A percentile compares a stretch with the other conserved stretches of the same genome.
Evolutionary conservation across 2,113 vertebrate species (phyloP).

Genomic region (Halichoerus grypus): DNA sequence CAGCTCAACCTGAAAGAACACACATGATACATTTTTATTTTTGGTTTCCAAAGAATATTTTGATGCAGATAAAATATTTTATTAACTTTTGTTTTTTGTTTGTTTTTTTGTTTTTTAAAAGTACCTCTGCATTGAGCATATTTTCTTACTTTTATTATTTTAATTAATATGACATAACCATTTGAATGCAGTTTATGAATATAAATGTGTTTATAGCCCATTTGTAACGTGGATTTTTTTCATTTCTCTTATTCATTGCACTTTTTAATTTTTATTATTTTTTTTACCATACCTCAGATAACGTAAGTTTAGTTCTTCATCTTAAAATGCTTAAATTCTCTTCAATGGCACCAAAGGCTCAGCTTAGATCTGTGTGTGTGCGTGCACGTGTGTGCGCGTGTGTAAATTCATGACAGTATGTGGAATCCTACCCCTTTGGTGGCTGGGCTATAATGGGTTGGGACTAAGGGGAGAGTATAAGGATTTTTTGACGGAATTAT

Average conservation of each 20-base stretch:
- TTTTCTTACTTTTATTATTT: constrained; percentile 83
- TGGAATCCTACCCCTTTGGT: background rate
- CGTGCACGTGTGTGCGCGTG: background rate
- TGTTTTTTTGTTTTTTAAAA: constrained; percentile 26
- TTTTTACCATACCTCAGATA: constrained; percentile 81
- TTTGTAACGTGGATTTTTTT: constrained; percentile 52
- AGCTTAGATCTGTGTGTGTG: background rate
- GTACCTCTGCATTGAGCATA: constrained; percentile 73
- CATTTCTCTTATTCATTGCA: constrained; percentile 74
- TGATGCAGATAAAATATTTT: constrained; percentile 63
- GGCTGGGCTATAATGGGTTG: background rate
- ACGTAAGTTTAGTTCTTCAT: constrained; percentile 41
- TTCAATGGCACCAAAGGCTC: constrained; percentile 29
- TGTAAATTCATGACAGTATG: constrained; percentile 19
- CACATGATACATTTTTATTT: constrained; percentile 37
- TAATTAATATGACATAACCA: constrained; percentile 78
- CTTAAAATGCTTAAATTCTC: constrained; percentile 56
- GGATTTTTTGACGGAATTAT: background rate
- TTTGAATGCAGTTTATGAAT: constrained; percentile 68
- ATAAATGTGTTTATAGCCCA: constrained; percentile 68
- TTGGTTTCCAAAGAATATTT: constrained; percentile 79
- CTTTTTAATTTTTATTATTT: constrained; percentile 74
- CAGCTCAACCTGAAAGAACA: background rate
- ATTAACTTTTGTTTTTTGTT: constrained; percentile 46
- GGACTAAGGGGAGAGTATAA: background rate